Evolutionary conservation across 2,113 vertebrate species (phyloP).

Genomic region (Melanocharis versteri): DNA sequence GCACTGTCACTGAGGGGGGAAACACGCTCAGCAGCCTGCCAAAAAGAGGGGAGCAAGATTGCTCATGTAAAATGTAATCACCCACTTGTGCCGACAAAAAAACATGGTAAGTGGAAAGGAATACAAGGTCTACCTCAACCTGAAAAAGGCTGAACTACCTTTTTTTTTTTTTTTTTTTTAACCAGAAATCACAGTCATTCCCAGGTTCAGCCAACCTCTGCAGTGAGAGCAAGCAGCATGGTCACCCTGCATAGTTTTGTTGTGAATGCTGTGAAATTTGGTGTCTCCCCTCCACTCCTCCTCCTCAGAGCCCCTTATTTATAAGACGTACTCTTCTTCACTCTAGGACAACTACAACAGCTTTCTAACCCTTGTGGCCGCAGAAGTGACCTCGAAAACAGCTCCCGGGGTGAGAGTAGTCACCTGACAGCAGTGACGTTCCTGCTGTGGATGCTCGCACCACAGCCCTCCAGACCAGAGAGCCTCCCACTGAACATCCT

Average conservation of each 20-base stretch:
- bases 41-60: not conserved
- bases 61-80: fast-evolving
- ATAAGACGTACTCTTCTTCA: not conserved
- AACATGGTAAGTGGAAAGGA: not conserved
- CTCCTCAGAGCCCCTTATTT: not conserved
- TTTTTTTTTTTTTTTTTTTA: not conserved
- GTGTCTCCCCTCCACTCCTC: not conserved
- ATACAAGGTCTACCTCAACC: not conserved
- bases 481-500: not conserved
- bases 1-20: not conserved
- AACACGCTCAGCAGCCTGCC: not conserved
- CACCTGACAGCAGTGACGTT: not conserved
- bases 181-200: not conserved
- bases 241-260: not conserved
- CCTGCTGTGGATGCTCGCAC: not conserved
- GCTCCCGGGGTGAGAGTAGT: not conserved
- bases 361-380: not conserved
- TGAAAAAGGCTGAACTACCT: not conserved
- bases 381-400: not conserved
- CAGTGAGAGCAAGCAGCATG: not conserved
- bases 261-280: not conserved
- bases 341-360: not conserved
- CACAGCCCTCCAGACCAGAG: not conserved
- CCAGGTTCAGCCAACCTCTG: not conserved
- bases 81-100: not conserved